Conservation (phyloP, 1,140 invertebrate species). For the Archegozetes longisetosus region DNA sequence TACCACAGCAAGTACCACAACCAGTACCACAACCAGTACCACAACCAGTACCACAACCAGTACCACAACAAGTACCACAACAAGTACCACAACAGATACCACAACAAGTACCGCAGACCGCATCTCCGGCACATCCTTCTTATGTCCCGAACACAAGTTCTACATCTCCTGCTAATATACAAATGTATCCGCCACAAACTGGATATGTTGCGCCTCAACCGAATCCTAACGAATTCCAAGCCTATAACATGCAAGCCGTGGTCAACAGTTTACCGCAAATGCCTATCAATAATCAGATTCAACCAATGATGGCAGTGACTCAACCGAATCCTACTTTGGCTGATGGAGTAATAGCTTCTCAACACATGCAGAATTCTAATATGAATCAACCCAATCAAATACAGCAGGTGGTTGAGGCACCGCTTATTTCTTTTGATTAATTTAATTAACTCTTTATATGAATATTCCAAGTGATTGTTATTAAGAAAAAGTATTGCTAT, state of each 20-base stretch:
- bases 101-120: neutral
- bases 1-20: slow-evolving; percentile 1
- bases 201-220: too few relatives aligned
- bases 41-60: neutral
- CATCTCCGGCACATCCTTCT: neutral
- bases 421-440: slow-evolving; percentile 10
- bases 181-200: neutral
- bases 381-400: neutral
- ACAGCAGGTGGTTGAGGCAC: neutral
- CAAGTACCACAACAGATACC: neutral
- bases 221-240: too few relatives aligned
- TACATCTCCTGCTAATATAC: neutral
- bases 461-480: too few relatives aligned
- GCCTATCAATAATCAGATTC: neutral
- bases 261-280: neutral
- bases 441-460: neutral
- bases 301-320: neutral
- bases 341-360: neutral
- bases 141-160: neutral
- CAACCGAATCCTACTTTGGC: neutral
- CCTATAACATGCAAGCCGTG: neutral
- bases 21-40: neutral
- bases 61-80: neutral
- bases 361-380: neutral
- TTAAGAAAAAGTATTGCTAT: too few relatives aligned